phyloP scores from a whole-genome alignment of 1,140 invertebrate species.

The Mylabris phalerata region DNA sequence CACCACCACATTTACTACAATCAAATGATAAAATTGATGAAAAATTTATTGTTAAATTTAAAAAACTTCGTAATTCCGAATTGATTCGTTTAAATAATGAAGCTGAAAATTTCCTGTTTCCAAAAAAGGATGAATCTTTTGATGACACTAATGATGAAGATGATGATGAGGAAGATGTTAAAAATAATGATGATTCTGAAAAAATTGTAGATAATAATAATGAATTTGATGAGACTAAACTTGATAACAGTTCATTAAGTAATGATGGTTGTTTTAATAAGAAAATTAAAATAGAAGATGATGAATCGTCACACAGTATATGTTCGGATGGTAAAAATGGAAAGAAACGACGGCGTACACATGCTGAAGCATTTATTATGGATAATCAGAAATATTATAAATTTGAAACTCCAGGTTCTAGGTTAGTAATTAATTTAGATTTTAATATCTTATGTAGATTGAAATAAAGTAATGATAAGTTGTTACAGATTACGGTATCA shows the following conservation, averaged over 20 bases:
- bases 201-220: conserved; percentile 15
- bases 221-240: conserved; percentile 40
- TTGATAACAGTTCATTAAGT: background rate
- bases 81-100: conserved; percentile 68
- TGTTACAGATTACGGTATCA: conserved; percentile 38
- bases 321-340: conserved; percentile 22
- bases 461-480: conserved; percentile 5
- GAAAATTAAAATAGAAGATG: conserved; percentile 29
- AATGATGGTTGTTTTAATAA: background rate
- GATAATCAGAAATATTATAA: conserved; percentile 59
- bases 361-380: conserved; percentile 51
- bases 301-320: conserved; percentile 34
- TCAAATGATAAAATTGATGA: conserved; percentile 27
- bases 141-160: conserved; percentile 44
- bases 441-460: background rate
- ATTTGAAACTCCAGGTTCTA: conserved; percentile 52
- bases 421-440: conserved; percentile 25
- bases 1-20: no score
- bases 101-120: conserved; percentile 78
- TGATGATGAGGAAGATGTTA: conserved; percentile 43
- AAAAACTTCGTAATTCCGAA: conserved; percentile 63
- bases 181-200: conserved; percentile 37
- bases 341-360: conserved; percentile 48
- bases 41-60: conserved; percentile 64
- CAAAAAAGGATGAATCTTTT: conserved; percentile 54